A percentile compares a stretch with the other conserved stretches of the same genome.
phyloP scores from a whole-genome alignment of 2,797 vertebrate genomes.

The Cryptoprocta ferox region DNA sequence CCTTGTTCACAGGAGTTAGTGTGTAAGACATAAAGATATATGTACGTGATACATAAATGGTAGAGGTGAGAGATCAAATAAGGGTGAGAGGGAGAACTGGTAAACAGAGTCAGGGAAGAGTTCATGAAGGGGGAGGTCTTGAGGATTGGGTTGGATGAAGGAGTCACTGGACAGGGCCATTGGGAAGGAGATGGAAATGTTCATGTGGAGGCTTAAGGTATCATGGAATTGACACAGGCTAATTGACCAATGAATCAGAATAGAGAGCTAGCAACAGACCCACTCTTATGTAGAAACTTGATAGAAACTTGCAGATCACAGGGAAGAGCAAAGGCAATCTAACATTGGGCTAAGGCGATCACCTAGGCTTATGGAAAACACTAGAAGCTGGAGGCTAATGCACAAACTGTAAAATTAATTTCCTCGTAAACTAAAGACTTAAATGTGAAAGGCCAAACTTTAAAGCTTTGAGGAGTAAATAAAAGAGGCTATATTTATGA shows the following conservation, averaged over 20 bases:
- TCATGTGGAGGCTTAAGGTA: background rate
- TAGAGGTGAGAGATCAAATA: background rate
- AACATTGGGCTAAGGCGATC: background rate
- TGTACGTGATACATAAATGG: background rate
- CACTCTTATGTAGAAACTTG: background rate
- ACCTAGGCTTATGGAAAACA: background rate
- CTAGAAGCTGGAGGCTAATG: background rate
- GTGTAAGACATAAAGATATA: background rate
- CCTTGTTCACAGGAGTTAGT: background rate
- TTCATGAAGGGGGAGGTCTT: background rate
- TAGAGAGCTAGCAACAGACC: background rate
- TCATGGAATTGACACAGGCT: background rate
- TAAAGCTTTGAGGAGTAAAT: constrained; percentile 40
- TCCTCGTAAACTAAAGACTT: constrained; percentile 26
- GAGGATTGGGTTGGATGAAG: background rate
- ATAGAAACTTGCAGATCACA: background rate
- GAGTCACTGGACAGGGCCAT: background rate
- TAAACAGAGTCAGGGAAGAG: background rate
- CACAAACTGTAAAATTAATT: constrained; percentile 32
- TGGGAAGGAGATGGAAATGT: background rate
- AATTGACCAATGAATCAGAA: background rate
- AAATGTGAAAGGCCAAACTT: constrained; percentile 38
- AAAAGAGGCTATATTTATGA: background rate
- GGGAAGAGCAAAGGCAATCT: background rate
- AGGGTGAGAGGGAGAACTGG: background rate